phyloP scores from a whole-genome alignment of 64 coral and sea anemone genomes.

The Anthopleura sola region DNA sequence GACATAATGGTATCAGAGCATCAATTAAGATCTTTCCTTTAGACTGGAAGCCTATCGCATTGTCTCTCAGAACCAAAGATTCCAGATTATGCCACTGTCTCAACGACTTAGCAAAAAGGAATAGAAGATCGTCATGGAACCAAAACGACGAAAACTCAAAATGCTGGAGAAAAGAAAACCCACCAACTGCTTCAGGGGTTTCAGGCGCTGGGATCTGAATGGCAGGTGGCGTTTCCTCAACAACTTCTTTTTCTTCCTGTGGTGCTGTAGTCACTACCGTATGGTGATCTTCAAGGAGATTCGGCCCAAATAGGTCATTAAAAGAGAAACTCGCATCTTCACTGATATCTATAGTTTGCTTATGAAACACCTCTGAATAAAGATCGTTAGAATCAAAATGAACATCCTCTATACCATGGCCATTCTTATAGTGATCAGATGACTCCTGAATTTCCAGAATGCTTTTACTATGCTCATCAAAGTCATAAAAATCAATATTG shows the following conservation, averaged over 20 bases:
- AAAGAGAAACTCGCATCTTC: slow-evolving; percentile 14
- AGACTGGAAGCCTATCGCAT: slow-evolving; percentile 29
- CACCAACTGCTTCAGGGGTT: neutral
- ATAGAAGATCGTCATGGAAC: slow-evolving; percentile 33
- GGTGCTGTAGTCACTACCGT: neutral
- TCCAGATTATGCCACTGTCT: slow-evolving; percentile 24
- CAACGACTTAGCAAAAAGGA: slow-evolving; percentile 19
- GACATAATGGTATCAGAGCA: slow-evolving; percentile 31
- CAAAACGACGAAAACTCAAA: slow-evolving; percentile 46
- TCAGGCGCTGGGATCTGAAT: slow-evolving; percentile 3
- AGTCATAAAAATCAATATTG: slow-evolving; percentile 29
- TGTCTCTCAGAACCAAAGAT: slow-evolving; percentile 38
- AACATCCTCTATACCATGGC: neutral
- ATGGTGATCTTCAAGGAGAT: neutral
- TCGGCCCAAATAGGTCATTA: neutral
- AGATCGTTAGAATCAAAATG: slow-evolving; percentile 27
- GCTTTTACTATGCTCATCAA: slow-evolving; percentile 4
- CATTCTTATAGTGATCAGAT: slow-evolving; percentile 13
- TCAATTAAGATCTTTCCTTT: slow-evolving; percentile 9
- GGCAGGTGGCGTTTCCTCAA: neutral
- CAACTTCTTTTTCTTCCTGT: neutral
- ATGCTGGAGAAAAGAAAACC: slow-evolving; percentile 13
- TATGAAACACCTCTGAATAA: slow-evolving; percentile 21
- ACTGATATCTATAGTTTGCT: neutral
- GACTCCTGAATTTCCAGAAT: slow-evolving; percentile 19